Conservation (phyloP, 1,140 invertebrate genomes). For the Phymorhynchus buccinoides region DNA sequence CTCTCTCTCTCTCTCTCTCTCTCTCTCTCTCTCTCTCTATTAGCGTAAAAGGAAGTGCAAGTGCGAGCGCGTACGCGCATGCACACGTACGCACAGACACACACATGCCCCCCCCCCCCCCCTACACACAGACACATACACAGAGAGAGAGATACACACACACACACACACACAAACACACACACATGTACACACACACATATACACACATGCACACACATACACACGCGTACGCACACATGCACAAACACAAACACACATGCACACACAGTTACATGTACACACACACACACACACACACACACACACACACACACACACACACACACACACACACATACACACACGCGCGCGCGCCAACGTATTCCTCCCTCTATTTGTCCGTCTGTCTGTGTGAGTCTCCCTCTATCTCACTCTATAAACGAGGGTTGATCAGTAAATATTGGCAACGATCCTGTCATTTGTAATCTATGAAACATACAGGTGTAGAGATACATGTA, state of each 20-base stretch:
- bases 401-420: neutral
- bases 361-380: neutral
- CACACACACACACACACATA: slow-evolving; percentile 8
- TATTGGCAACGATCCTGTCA: too few relatives aligned
- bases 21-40: too few relatives aligned
- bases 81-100: neutral
- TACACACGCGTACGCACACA: neutral
- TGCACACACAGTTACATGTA: neutral
- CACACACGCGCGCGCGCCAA: neutral
- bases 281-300: neutral
- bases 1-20: too few relatives aligned
- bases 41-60: too few relatives aligned
- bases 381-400: neutral
- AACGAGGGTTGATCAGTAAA: too few relatives aligned
- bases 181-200: too few relatives aligned
- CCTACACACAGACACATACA: neutral
- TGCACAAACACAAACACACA: neutral
- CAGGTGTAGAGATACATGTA: neutral
- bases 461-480: too few relatives aligned
- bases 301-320: neutral
- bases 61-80: neutral
- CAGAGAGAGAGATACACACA: neutral
- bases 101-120: neutral
- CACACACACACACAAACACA: neutral
- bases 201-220: too few relatives aligned